phyloP scores from a whole-genome alignment of 2,113 vertebrate genomes.

The Sisor rabdophorus region DNA sequence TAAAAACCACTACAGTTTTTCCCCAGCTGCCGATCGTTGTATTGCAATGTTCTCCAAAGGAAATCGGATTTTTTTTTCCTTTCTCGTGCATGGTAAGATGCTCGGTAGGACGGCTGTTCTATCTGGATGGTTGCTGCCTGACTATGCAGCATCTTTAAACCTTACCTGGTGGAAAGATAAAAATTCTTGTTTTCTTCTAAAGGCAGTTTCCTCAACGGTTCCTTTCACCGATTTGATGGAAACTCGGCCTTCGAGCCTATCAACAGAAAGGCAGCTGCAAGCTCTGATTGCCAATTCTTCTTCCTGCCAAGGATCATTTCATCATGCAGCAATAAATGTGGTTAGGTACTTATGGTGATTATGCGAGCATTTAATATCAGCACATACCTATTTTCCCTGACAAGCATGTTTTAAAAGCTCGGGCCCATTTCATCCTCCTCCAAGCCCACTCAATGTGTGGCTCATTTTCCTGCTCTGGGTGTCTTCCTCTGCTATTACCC shows the following conservation, averaged over 20 bases:
- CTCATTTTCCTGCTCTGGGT: constrained; percentile 27
- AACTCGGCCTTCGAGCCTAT: background rate
- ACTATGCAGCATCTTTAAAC: background rate
- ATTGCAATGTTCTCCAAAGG: too few species aligned
- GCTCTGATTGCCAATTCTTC: background rate
- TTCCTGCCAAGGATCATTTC: constrained; percentile 2
- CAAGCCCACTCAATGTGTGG: constrained; percentile 30
- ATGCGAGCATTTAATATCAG: constrained; percentile 11
- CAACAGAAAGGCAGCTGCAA: background rate
- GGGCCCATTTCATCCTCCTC: constrained; percentile 23
- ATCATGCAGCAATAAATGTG: constrained; percentile 12
- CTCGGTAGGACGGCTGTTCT: background rate
- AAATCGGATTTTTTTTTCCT: too few species aligned
- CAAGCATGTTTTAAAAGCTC: constrained; percentile 21
- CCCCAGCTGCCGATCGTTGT: too few species aligned
- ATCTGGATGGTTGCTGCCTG: background rate
- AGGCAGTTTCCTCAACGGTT: background rate
- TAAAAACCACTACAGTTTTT: too few species aligned
- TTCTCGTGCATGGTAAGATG: background rate
- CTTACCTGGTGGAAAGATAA: background rate
- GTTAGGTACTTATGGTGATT: constrained; percentile 1
- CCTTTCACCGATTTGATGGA: background rate
- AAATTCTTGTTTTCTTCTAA: background rate
- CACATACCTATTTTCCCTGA: background rate
- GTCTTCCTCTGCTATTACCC: constrained; percentile 24